These are phyloP conservation scores for Tragelaphus eurycerus DNA, from an alignment of 2,797 vertebrate species.

Conservation along the genomic window DNA sequence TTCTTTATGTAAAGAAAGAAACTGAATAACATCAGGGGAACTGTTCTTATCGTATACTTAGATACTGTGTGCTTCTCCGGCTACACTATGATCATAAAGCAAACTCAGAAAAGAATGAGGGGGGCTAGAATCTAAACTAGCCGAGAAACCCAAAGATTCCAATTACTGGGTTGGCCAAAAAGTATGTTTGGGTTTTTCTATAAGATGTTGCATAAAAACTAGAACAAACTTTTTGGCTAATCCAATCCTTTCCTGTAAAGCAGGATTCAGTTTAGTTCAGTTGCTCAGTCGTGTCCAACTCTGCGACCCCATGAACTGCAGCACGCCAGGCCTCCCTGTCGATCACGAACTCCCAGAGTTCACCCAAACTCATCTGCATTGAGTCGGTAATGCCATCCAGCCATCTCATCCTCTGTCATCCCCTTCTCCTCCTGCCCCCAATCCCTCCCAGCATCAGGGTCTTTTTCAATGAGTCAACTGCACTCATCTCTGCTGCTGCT, in stretches of 20 bases:
- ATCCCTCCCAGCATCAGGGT: too few relatives aligned
- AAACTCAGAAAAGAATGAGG: conserved; percentile 13
- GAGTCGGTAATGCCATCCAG: too few relatives aligned
- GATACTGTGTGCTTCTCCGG: background rate
- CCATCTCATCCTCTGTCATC: too few relatives aligned
- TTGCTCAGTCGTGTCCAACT: too few relatives aligned
- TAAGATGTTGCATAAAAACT: background rate
- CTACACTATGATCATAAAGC: background rate
- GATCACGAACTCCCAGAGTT: too few relatives aligned
- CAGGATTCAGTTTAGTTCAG: background rate
- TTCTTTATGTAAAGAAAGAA: conserved; percentile 36
- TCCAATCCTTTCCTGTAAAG: background rate
- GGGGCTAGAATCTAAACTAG: background rate
- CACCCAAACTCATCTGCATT: too few relatives aligned
- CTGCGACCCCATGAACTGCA: too few relatives aligned
- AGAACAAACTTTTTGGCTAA: background rate
- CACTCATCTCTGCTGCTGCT: too few relatives aligned
- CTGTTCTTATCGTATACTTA: background rate
- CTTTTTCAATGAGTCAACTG: too few relatives aligned
- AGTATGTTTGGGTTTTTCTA: background rate
- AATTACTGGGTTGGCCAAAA: background rate
- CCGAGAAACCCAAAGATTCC: background rate
- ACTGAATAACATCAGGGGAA: conserved; percentile 1
- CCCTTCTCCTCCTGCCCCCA: too few relatives aligned
- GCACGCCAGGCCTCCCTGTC: too few relatives aligned